These are phyloP conservation scores for Drosophila navojoa DNA, from an alignment of 1,140 invertebrate species.

Conservation along the genomic window DNA sequence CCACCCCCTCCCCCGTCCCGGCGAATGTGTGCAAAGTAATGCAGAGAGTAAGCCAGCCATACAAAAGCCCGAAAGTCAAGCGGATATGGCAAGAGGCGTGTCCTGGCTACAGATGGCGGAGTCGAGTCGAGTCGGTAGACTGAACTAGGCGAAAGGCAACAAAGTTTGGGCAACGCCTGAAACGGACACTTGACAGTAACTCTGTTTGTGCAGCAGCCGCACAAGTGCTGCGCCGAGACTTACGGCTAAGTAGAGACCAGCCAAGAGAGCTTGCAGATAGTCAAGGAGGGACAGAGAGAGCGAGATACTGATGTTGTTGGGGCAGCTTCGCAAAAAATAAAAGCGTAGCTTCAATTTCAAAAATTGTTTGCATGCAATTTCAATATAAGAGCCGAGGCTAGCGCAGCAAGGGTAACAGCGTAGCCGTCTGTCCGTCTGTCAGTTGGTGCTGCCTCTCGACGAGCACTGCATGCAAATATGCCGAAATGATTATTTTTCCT, in stretches of 20 bases:
- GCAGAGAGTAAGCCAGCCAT: conserved; percentile 37
- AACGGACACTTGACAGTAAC: conserved; percentile 79
- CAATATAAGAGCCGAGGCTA: conserved; percentile 60
- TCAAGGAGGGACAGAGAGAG: background rate
- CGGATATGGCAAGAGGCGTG: conserved; percentile 45
- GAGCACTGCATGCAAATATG: conserved; percentile 77
- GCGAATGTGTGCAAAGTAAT: conserved; percentile 49
- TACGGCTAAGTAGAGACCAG: conserved; percentile 13
- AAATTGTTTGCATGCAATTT: conserved; percentile 79
- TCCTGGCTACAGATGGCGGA: conserved; percentile 12
- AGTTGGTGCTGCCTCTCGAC: conserved; percentile 27
- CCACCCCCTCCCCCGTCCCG: no score
- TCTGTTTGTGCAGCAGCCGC: conserved; percentile 70
- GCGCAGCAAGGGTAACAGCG: conserved; percentile 2
- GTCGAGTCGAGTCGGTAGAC: conserved; percentile 28
- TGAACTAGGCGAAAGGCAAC: conserved; percentile 65
- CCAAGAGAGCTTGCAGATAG: background rate
- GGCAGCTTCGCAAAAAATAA: conserved; percentile 41
- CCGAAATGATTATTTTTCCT: conserved; percentile 78
- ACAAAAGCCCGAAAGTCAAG: conserved; percentile 50
- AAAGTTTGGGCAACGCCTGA: conserved; percentile 69
- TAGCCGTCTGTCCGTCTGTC: conserved; percentile 23
- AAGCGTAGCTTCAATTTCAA: conserved; percentile 79
- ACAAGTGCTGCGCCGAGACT: conserved; percentile 59
- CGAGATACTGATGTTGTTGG: background rate